A percentile compares a stretch with the other conserved stretches of the same genome.
Conservation (phyloP, 2,888 invertebrate genomes). For the Malthinus flaveolus region DNA sequence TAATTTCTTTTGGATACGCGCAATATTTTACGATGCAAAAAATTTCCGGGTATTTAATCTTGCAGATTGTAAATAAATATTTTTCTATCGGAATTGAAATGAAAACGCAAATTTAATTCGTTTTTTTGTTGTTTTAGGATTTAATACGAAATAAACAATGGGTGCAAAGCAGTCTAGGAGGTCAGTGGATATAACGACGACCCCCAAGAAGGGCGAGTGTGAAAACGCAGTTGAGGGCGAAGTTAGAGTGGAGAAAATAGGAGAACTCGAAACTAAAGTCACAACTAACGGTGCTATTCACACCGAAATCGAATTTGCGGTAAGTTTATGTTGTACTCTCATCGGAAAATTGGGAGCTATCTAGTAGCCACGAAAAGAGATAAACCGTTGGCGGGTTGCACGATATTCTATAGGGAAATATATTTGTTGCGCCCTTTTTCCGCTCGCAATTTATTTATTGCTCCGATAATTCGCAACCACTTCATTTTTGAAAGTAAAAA, state of each 20-base stretch:
- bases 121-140: constrained; percentile 1
- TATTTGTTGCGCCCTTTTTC: constrained; percentile 6
- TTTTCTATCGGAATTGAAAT: too few relatives aligned
- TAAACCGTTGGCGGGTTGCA: not conserved
- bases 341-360: not conserved
- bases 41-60: too few relatives aligned
- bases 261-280: constrained; percentile 69
- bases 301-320: constrained; percentile 63
- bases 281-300: constrained; percentile 73
- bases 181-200: constrained; percentile 84
- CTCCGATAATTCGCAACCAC: too few relatives aligned
- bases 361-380: not conserved
- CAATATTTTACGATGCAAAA: too few relatives aligned
- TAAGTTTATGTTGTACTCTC: constrained; percentile 47
- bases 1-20: too few relatives aligned
- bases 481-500: too few relatives aligned
- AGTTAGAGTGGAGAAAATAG: constrained; percentile 75
- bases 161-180: constrained; percentile 87
- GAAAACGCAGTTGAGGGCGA: constrained; percentile 62
- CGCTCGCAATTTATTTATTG: too few relatives aligned
- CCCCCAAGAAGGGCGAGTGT: constrained; percentile 58
- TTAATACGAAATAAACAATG: constrained; percentile 55
- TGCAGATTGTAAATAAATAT: too few relatives aligned
- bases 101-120: too few relatives aligned
- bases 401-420: constrained; percentile 7